Base-by-base conservation (phyloP, 2,888 invertebrate species). In the Tubulanus polymorphus region DNA sequence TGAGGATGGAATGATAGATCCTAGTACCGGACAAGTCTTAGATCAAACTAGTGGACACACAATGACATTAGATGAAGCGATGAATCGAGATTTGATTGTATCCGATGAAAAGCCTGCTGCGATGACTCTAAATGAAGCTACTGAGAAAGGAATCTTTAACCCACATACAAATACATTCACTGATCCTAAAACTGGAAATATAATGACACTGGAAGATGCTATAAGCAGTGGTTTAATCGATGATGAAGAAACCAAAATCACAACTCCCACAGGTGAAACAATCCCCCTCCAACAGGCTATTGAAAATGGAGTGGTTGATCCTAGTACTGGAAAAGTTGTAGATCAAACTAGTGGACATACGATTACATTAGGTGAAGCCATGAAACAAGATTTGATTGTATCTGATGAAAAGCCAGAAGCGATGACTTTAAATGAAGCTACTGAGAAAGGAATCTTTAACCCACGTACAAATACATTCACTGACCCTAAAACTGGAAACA, bases 401-500 rank as follows among this genome's bases (percentile, higher is more conserved):
- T 41, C 15, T 8, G 41, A 41, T 15, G 41, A 41, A 20, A 41
- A 41, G 23, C 15, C 41, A 20, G 64, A 48, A 60, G 41, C 18
- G 66, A 48, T 67, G 26, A 62, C 64, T 12, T 61, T 73, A 2
- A 63, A 67, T 54, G 65, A 70, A 41, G 71, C 73, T 5, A 62
- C 71, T 47, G 63, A 65, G 18, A 57, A 61, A 6, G 15, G 46
- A 45, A 15, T 29, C 47, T 30, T 53, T 57, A 64, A 71, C 55
- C 46, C 88, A 47, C 87, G 88, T 81, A 88, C 59, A 87, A 89
- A 29, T 84, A 86, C 67, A 86, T 88, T 76, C 80, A 85, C 63
- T 59, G 91, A 93, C 79, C 90, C 92, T 0, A 85, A 84, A 65
- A 88, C 90, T 1, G 90, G 90, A 2, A 85, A 89, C 73, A 86